A percentile compares a stretch with the other conserved stretches of the same genome.
Conservation (phyloP, 2,797 vertebrate species). For the Sebastes aleutianus region DNA sequence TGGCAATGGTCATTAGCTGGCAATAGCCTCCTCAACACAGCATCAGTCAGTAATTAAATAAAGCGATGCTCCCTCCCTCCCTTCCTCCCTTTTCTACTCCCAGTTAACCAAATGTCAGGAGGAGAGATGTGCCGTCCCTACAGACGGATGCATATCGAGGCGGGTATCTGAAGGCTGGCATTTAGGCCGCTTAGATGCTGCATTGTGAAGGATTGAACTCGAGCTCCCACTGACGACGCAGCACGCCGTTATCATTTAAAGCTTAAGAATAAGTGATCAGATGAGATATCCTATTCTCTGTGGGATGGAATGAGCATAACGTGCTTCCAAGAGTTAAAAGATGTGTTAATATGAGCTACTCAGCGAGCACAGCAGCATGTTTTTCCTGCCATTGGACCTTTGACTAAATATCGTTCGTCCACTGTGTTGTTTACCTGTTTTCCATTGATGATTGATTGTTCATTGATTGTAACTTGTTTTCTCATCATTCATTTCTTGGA, state of each 20-base stretch:
- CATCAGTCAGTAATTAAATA: slow-evolving; percentile 49
- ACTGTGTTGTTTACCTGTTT: neutral
- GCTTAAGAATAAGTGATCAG: neutral
- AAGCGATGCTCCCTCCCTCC: slow-evolving; percentile 14
- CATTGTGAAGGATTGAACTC: neutral
- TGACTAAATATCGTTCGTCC: neutral
- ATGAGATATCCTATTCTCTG: neutral
- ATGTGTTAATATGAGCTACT: neutral
- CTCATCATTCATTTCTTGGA: neutral
- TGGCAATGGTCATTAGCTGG: slow-evolving; percentile 35
- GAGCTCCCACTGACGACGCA: slow-evolving; percentile 1
- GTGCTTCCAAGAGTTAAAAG: neutral
- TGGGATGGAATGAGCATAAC: neutral
- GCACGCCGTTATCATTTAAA: neutral
- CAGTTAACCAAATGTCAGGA: slow-evolving; percentile 37
- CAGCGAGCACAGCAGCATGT: neutral
- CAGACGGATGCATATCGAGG: slow-evolving; percentile 1
- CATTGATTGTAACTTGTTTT: neutral
- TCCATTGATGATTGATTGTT: neutral
- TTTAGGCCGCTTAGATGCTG: neutral
- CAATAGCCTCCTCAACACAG: slow-evolving; percentile 50
- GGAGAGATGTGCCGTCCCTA: neutral
- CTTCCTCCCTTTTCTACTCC: slow-evolving; percentile 8
- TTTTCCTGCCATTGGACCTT: neutral
- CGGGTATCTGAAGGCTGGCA: slow-evolving; percentile 6